Evolutionary conservation across 2,113 vertebrate species (phyloP).

Genomic region (Spea bombifrons): DNA sequence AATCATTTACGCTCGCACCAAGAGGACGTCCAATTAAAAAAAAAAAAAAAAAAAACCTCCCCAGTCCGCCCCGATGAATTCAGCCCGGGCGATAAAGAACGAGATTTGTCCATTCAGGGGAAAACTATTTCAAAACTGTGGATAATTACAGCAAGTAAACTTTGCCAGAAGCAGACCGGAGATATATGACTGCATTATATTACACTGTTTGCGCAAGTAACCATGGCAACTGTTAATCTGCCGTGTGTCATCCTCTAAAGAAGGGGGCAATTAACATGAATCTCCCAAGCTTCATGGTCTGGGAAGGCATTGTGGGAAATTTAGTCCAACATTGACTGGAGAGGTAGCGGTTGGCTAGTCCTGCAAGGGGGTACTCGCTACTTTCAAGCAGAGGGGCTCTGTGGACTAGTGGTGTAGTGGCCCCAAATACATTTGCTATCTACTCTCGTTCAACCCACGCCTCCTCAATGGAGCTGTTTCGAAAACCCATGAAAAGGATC

Average conservation of each 20-base stretch:
- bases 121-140: constrained; percentile 36
- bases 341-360: too few relatives aligned
- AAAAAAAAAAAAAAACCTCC: background rate
- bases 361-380: too few relatives aligned
- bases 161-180: constrained; percentile 21
- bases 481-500: too few relatives aligned
- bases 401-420: too few relatives aligned
- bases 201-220: constrained; percentile 25
- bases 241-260: background rate
- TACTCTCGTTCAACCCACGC: too few relatives aligned
- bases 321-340: too few relatives aligned
- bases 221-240: constrained; percentile 14
- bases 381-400: too few relatives aligned
- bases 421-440: too few relatives aligned
- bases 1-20: constrained; percentile 20
- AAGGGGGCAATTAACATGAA: background rate
- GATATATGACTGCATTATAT: constrained; percentile 29
- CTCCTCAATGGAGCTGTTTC: too few relatives aligned
- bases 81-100: background rate
- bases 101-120: constrained; percentile 26
- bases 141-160: constrained; percentile 24
- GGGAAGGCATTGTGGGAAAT: too few relatives aligned
- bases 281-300: background rate
- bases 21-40: background rate
- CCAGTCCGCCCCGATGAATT: background rate